These are phyloP conservation scores for Bubo scandiacus DNA, from an alignment of 2,113 vertebrate genomes.

Conservation along the genomic window DNA sequence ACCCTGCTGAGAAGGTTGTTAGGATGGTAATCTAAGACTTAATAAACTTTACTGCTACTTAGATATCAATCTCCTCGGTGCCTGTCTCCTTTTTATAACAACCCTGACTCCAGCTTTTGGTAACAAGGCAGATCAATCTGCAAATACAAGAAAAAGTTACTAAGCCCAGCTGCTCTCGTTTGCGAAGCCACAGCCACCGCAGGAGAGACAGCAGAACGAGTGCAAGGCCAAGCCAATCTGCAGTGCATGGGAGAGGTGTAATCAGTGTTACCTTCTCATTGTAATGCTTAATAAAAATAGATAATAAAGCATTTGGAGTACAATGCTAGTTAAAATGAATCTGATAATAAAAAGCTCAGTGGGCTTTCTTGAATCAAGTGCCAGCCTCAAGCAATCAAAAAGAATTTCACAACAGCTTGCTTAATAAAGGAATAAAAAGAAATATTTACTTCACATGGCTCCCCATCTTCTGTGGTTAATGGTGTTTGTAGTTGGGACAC, in stretches of 20 bases:
- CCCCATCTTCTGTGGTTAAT: background rate
- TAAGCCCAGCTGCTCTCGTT: accelerated
- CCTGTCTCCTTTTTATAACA: background rate
- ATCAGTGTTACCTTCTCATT: slow-evolving; percentile 14
- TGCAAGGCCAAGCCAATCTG: background rate
- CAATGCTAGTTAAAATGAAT: slow-evolving; percentile 31
- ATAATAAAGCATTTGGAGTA: slow-evolving; percentile 20
- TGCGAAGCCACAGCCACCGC: accelerated
- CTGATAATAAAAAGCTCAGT: slow-evolving; percentile 6
- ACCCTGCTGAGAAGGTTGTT: background rate
- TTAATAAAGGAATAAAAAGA: slow-evolving; percentile 12
- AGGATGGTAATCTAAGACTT: background rate
- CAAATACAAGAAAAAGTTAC: background rate
- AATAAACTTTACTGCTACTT: background rate
- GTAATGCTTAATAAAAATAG: slow-evolving; percentile 22
- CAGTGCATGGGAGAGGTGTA: background rate
- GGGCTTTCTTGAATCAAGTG: background rate
- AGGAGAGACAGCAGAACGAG: background rate
- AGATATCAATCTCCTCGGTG: background rate
- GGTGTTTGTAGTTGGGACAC: background rate
- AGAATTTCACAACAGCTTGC: slow-evolving; percentile 37
- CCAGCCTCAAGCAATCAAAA: slow-evolving; percentile 20
- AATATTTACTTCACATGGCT: background rate
- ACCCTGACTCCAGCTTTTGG: accelerated
- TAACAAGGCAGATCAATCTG: background rate